Conservation (phyloP, 2,113 vertebrate species). For the Sprattus sprattus region DNA sequence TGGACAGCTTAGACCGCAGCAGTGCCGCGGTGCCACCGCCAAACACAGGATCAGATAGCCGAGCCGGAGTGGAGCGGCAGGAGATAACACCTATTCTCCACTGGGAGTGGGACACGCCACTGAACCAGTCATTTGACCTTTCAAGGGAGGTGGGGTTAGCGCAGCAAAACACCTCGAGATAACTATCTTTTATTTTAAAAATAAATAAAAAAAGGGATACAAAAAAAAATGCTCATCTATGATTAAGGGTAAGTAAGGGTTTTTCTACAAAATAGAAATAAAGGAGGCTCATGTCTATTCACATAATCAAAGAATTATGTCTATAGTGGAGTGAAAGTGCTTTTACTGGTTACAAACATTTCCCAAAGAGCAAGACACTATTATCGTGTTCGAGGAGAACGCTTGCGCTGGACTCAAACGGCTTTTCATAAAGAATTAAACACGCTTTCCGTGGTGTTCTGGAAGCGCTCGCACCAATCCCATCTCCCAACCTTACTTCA, state of each 20-base stretch:
- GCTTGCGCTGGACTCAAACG: too few relatives aligned
- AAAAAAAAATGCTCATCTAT: background rate
- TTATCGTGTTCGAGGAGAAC: background rate
- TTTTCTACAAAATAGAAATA: background rate
- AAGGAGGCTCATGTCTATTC: background rate
- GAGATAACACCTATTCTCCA: conserved; percentile 46
- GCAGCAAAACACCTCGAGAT: conserved; percentile 6
- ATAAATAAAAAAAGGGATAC: too few relatives aligned
- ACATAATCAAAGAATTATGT: background rate
- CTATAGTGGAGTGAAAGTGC: background rate
- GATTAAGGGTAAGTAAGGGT: background rate
- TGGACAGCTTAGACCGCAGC: conserved; percentile 62
- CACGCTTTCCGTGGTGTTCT: background rate
- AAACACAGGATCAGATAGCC: conserved; percentile 52
- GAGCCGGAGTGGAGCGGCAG: conserved; percentile 37
- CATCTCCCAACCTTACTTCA: too few relatives aligned
- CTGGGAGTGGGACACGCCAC: conserved; percentile 17
- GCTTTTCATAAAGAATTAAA: background rate
- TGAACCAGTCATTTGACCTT: conserved; percentile 16
- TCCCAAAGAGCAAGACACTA: background rate
- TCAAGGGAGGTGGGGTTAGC: conserved; percentile 2
- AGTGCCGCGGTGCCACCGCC: conserved; percentile 49
- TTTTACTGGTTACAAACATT: background rate
- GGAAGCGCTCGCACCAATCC: too few relatives aligned
- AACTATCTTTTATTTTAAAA: background rate